These are phyloP conservation scores for Sciurus niger DNA, from an alignment of 2,113 vertebrate species.

Conservation along the genomic window DNA sequence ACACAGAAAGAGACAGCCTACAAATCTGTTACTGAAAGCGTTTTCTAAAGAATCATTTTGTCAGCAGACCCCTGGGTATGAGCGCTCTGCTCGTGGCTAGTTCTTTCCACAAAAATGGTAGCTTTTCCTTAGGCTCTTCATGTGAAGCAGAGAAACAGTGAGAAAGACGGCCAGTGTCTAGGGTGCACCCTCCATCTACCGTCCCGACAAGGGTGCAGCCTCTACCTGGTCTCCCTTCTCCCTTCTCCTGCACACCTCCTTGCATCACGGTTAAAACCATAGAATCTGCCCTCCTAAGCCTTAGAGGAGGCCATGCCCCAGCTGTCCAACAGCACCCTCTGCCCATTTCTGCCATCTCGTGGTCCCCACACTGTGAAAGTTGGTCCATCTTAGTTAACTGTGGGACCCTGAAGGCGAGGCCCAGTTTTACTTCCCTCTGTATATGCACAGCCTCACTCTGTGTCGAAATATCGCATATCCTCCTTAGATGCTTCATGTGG, in stretches of 20 bases:
- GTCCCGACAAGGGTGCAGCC: background rate
- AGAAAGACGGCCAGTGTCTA: background rate
- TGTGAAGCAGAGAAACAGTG: background rate
- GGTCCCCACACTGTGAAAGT: background rate
- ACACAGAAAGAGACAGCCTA: background rate
- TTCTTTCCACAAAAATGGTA: background rate
- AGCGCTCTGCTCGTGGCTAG: background rate
- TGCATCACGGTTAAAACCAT: too few relatives aligned
- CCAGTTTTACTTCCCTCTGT: background rate
- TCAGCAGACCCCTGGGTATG: accelerated
- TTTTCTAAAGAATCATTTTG: background rate
- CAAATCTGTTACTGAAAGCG: background rate
- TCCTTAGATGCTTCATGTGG: background rate
- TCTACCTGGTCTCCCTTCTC: background rate
- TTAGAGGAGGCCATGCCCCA: background rate
- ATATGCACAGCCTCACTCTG: background rate
- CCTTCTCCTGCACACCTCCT: background rate
- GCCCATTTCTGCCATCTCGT: background rate
- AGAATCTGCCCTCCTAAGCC: background rate
- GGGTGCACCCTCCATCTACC: too few relatives aligned
- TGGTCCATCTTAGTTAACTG: background rate
- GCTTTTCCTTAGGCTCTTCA: background rate
- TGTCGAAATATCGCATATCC: background rate
- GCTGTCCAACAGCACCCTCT: background rate
- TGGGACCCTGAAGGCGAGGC: background rate